phyloP scores from a whole-genome alignment of 2,888 invertebrate species.

The Xestia ashworthii region DNA sequence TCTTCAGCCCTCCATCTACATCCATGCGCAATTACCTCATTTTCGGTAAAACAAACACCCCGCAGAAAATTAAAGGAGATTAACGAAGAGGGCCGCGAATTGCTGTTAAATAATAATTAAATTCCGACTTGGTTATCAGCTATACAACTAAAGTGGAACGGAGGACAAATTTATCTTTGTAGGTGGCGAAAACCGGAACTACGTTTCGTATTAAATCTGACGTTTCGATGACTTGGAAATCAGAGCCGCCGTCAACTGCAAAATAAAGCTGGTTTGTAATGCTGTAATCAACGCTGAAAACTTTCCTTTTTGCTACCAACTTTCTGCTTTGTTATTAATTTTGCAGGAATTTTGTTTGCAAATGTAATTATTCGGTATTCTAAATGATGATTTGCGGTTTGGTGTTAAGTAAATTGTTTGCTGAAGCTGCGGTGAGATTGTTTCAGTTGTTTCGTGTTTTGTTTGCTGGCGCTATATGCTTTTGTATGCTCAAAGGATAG shows the following conservation, averaged over 20 bases:
- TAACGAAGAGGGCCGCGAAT: conserved; percentile 74
- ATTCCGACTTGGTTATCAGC: conserved; percentile 73
- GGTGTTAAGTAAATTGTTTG: conserved; percentile 65
- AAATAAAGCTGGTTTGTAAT: conserved; percentile 33
- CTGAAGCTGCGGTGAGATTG: conserved; percentile 48
- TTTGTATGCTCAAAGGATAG: conserved; percentile 41
- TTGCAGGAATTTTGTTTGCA: conserved; percentile 52
- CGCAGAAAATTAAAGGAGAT: conserved; percentile 67
- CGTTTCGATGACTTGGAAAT: conserved; percentile 21
- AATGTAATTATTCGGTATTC: conserved; percentile 64
- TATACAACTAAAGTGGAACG: conserved; percentile 75
- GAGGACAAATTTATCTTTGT: conserved; percentile 17
- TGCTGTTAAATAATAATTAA: conserved; percentile 75
- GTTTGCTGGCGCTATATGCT: conserved; percentile 5
- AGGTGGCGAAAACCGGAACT: conserved; percentile 37
- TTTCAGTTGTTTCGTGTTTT: conserved; percentile 39
- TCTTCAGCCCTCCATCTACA: conserved; percentile 67
- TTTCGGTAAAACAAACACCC: conserved; percentile 76
- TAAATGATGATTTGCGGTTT: conserved; percentile 66
- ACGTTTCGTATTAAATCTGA: conserved; percentile 25
- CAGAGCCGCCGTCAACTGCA: conserved; percentile 31
- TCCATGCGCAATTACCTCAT: conserved; percentile 78
- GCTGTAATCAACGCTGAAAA: conserved; percentile 73
- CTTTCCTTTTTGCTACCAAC: conserved; percentile 69
- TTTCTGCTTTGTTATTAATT: conserved; percentile 66